A percentile compares a stretch with the other conserved stretches of the same genome.
Conservation (phyloP, 2,888 invertebrate species). For the Dicycla oo region DNA sequence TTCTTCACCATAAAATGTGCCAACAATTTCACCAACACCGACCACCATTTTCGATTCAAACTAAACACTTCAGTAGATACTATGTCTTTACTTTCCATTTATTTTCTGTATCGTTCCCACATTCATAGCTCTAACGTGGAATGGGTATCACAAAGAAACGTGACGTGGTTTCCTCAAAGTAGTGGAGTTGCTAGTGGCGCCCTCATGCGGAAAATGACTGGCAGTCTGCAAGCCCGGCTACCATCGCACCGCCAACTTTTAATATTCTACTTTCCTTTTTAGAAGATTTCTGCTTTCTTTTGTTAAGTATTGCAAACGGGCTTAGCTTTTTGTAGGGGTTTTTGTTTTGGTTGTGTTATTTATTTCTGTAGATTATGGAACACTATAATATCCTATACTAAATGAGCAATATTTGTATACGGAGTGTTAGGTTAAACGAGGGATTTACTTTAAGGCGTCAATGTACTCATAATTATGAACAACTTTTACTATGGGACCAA, state of each 20-base stretch:
- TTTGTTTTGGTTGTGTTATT: constrained; percentile 16
- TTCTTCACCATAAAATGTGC: not conserved
- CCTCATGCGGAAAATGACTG: constrained; percentile 64
- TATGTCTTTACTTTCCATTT: constrained; percentile 41
- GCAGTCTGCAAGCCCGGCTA: constrained; percentile 48
- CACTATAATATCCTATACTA: constrained; percentile 3
- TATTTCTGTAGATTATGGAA: not conserved
- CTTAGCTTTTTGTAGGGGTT: constrained; percentile 35
- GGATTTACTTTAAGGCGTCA: no score
- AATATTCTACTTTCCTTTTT: constrained; percentile 68
- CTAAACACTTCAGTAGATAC: constrained; percentile 14
- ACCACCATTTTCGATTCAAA: constrained; percentile 12
- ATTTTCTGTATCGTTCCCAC: constrained; percentile 33
- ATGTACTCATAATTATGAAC: no score
- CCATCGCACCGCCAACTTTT: constrained; percentile 64
- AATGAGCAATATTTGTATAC: no score
- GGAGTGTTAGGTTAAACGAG: no score
- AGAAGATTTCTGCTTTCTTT: constrained; percentile 60
- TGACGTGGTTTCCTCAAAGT: constrained; percentile 54
- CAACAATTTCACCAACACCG: not conserved
- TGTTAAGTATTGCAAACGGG: constrained; percentile 60
- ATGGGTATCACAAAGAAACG: constrained; percentile 55
- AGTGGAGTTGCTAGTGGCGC: constrained; percentile 46
- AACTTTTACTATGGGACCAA: no score
- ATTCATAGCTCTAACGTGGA: constrained; percentile 56